These are phyloP conservation scores for Ephydatia muelleri DNA, from an alignment of 37 sponge, comb jelly and placozoan species.

Conservation along the genomic window DNA sequence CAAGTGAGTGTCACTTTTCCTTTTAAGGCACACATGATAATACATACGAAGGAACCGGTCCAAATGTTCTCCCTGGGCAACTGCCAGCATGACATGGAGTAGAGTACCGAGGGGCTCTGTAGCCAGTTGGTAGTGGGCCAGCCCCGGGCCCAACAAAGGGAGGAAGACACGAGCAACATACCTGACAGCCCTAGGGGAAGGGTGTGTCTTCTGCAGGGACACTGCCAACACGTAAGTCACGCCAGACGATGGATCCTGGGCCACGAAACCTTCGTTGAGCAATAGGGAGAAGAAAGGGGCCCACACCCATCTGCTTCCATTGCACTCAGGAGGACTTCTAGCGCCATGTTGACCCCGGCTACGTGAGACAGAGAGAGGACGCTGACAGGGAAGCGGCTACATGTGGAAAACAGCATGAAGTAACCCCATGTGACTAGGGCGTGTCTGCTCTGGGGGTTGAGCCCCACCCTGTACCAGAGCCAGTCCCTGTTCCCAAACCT, in stretches of 20 bases:
- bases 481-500: conserved; percentile 22
- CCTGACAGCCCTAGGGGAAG: background rate
- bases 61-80: background rate
- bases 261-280: conserved; percentile 45
- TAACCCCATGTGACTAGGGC: conserved; percentile 49
- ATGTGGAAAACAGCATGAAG: conserved; percentile 32
- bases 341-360: conserved; percentile 37
- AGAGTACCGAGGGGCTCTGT: background rate
- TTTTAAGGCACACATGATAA: conserved; percentile 28
- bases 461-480: conserved; percentile 47
- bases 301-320: conserved; percentile 12
- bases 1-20: conserved; percentile 15
- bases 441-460: conserved; percentile 33
- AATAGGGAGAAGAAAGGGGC: conserved; percentile 34
- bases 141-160: conserved; percentile 46
- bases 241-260: conserved; percentile 43
- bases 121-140: conserved; percentile 24
- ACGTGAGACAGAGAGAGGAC: conserved; percentile 13
- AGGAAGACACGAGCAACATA: conserved; percentile 54
- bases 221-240: conserved; percentile 42
- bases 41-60: conserved; percentile 34
- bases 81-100: conserved; percentile 21
- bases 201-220: conserved; percentile 14
- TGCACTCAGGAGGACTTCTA: conserved; percentile 34
- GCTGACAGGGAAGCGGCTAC: conserved; percentile 39